Conservation (phyloP, 2,888 invertebrate species). For the Ochlodes sylvanus region DNA sequence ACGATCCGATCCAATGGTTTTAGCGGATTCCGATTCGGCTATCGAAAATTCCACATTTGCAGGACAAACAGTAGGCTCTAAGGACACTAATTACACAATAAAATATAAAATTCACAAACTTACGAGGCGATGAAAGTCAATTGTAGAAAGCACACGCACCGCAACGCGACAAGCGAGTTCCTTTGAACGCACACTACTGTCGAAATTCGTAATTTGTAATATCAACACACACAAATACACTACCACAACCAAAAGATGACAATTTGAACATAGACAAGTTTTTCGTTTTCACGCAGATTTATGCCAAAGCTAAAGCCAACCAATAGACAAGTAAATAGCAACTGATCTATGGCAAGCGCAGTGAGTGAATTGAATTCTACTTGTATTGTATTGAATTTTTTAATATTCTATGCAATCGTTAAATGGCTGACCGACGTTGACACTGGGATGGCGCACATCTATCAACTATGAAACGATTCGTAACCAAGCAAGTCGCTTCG, state of each 20-base stretch:
- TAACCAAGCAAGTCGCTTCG: no score
- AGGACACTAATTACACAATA: constrained; percentile 66
- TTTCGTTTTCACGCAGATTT: constrained; percentile 12
- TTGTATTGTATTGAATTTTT: no score
- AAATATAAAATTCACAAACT: constrained; percentile 75
- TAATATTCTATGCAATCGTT: no score
- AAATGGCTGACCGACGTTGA: no score
- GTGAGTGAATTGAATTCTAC: no score
- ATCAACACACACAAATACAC: constrained; percentile 51
- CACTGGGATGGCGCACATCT: no score
- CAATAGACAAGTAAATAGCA: no score
- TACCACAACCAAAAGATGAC: constrained; percentile 35
- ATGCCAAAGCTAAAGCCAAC: no score
- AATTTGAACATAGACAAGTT: constrained; percentile 42
- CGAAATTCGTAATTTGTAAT: constrained; percentile 46
- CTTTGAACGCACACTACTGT: constrained; percentile 74
- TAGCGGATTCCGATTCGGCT: constrained; percentile 51
- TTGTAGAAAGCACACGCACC: constrained; percentile 80
- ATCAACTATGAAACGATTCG: no score
- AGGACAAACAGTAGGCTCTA: constrained; percentile 45
- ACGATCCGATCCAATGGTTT: constrained; percentile 80
- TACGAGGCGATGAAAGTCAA: constrained; percentile 84
- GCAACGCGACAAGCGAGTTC: constrained; percentile 80
- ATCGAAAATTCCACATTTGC: constrained; percentile 35
- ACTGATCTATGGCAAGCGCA: no score